A percentile compares a stretch with the other conserved stretches of the same genome.
Conservation (phyloP, 2,797 vertebrate genomes). For the Vespertilio murinus region DNA sequence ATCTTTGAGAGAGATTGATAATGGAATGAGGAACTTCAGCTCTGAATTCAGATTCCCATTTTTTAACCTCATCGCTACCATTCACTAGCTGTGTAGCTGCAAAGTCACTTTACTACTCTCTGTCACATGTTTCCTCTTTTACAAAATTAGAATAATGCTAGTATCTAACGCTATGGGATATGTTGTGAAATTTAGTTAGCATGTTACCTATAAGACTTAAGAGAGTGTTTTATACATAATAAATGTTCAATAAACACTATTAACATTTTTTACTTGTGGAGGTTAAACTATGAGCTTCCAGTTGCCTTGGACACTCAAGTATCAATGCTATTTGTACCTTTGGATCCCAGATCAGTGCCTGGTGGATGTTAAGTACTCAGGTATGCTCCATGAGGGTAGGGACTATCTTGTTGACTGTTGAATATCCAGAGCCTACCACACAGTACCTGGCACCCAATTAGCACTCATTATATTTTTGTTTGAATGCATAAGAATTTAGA, state of each 20-base stretch:
- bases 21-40: neutral
- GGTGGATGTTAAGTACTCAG: accelerated
- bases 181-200: neutral
- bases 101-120: neutral
- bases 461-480: neutral
- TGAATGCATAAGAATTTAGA: neutral
- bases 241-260: neutral
- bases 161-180: neutral
- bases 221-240: neutral
- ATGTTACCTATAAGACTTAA: neutral
- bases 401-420: neutral
- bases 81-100: neutral
- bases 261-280: neutral
- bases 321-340: neutral
- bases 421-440: neutral
- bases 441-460: neutral
- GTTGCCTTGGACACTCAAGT: neutral
- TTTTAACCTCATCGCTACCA: neutral
- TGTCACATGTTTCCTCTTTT: neutral
- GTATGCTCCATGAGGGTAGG: neutral
- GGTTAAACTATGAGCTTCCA: neutral
- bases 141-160: neutral
- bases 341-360: neutral
- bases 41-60: neutral
- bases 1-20: neutral